These are phyloP conservation scores for Porites lobata DNA, from an alignment of 92 coral and sea anemone species.

Conservation along the genomic window DNA sequence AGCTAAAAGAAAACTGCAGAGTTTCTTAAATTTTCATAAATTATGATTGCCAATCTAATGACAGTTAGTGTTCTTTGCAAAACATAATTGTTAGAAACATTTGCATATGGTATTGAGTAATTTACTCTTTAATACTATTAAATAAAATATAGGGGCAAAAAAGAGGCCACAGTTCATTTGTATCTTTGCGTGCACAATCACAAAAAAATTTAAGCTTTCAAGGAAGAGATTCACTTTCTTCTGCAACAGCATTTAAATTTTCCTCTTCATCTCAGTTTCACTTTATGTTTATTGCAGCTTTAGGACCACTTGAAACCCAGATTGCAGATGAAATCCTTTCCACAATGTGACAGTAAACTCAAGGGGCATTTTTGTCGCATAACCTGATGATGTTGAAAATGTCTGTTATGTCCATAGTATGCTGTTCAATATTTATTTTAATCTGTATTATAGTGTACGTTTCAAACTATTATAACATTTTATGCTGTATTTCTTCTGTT, in stretches of 20 bases:
- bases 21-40: too few species aligned
- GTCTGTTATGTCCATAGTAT: background rate
- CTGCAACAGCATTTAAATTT: background rate
- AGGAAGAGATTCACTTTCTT: background rate
- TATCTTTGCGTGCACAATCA: too few species aligned
- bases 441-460: background rate
- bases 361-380: background rate
- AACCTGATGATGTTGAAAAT: background rate
- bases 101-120: too few species aligned
- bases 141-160: too few species aligned
- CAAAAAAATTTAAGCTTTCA: background rate
- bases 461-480: background rate
- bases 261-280: background rate
- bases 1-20: too few species aligned
- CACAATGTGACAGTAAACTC: slow-evolving; percentile 48
- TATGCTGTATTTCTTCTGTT: too few species aligned
- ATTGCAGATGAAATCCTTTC: slow-evolving; percentile 94
- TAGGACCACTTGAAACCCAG: slow-evolving; percentile 90
- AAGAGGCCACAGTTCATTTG: too few species aligned
- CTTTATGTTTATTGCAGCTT: slow-evolving; percentile 50
- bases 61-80: too few species aligned
- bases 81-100: too few species aligned
- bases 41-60: too few species aligned
- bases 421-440: background rate
- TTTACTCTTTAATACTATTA: too few species aligned